These are phyloP conservation scores for Ceratina japonica DNA, from an alignment of 1,140 invertebrate species.

Conservation along the genomic window DNA sequence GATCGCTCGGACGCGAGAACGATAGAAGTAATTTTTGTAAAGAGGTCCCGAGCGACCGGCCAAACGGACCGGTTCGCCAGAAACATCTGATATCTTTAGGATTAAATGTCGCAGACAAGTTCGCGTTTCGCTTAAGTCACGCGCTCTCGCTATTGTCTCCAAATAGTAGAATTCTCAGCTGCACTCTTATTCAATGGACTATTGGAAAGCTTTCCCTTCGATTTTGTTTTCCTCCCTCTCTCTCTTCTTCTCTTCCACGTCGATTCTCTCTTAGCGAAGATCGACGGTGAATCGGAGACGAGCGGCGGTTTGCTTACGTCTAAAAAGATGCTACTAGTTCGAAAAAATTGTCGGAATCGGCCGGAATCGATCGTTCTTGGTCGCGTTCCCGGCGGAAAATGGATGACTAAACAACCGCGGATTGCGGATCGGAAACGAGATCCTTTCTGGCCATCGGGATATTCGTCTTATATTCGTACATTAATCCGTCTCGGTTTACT, in stretches of 20 bases:
- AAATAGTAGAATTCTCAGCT: constrained; percentile 61
- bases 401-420: background rate
- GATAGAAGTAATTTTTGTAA: too few species aligned
- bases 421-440: background rate
- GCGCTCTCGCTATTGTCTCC: constrained; percentile 68
- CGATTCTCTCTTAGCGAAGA: background rate
- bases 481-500: constrained; percentile 13
- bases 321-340: constrained; percentile 14
- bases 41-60: too few species aligned
- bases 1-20: too few species aligned
- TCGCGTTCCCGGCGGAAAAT: background rate
- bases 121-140: constrained; percentile 40
- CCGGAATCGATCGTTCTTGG: background rate
- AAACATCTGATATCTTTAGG: too few species aligned
- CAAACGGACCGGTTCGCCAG: too few species aligned
- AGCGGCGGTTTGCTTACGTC: constrained; percentile 1
- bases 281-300: background rate
- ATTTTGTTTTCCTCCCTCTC: background rate
- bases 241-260: too few species aligned
- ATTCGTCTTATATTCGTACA: constrained; percentile 30
- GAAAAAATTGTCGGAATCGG: constrained; percentile 2
- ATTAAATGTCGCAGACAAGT: background rate
- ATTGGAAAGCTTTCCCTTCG: background rate
- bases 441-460: background rate
- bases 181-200: constrained; percentile 50